Evolutionary conservation across 2,888 invertebrate genomes (phyloP), one percentile per base, ranked within the genome.

Genomic region (Dioctria rufipes): DNA sequence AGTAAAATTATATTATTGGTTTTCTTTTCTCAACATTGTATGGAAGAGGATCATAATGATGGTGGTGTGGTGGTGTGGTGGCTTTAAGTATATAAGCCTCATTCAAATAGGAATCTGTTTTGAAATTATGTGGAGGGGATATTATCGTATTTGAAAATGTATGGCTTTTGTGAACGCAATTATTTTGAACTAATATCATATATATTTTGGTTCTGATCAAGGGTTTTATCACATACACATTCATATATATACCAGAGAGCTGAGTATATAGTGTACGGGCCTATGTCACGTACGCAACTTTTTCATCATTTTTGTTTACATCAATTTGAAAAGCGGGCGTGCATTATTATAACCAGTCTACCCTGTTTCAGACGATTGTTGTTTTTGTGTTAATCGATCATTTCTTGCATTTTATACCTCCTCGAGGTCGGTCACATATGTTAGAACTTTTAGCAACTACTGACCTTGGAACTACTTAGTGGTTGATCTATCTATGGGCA

Each of bases 31-130:
- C 13, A 8, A 37, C 43, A n/a, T 25, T 3, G 6, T 73, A 58
- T 60, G 73, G 60, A 73, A 60, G 58, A 73, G 42, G 60, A 58
- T 43, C 73, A 42, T n/a, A 42, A 73, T 42, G 40, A 25, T 40
- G 25, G 54, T 11, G 25, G 25, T 25, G 25, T 0, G 0, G 25
- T 25, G 25, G 25, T 25, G 25, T 25, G 25, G 25, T 25, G 25
- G 25, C 25, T 25, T 42, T 60, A 40, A 40, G 42, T 73, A 73
- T 73, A 73, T 58, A 73, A 54, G n/a, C 65, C 65, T 40, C 25
- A 25, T 25, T 25, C 61, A 61, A 39, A 3, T 39, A 6, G 25
- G 39, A 61, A 39, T 61, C 25, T 25, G 2, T 25, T 25, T 5
- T 61, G 25, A 54, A 54, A 8, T 11, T 61, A 8, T n/a, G 25